phyloP scores from a whole-genome alignment of 1,140 invertebrate genomes.

The Delia radicum region DNA sequence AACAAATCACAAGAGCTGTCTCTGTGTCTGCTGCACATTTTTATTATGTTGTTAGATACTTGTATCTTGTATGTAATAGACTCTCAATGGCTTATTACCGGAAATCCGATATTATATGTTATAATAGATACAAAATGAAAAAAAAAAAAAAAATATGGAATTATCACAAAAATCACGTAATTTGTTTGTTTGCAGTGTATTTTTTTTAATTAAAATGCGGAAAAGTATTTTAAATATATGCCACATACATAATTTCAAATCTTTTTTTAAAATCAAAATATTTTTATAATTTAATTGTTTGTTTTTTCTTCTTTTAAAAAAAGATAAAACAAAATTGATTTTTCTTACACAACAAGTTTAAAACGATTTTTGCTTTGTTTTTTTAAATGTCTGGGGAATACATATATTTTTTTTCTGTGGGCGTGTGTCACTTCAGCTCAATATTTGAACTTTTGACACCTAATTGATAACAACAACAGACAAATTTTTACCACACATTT shows the following conservation, averaged over 20 bases:
- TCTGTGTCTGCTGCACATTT: neutral
- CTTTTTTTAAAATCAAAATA: too few relatives aligned
- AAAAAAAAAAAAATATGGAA: neutral
- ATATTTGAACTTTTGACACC: neutral
- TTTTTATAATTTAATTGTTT: too few relatives aligned
- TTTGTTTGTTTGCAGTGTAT: neutral
- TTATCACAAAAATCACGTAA: conserved; percentile 4
- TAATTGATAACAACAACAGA: neutral
- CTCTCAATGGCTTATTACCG: neutral
- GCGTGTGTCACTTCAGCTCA: neutral
- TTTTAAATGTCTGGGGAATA: too few relatives aligned
- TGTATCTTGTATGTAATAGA: neutral
- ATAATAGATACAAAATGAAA: neutral
- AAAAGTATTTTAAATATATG: neutral
- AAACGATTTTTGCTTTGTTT: too few relatives aligned
- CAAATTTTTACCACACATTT: neutral
- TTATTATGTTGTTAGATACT: neutral
- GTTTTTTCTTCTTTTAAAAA: too few relatives aligned
- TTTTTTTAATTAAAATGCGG: neutral
- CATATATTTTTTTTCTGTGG: too few relatives aligned
- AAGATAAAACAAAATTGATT: too few relatives aligned
- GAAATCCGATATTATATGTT: neutral
- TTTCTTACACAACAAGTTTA: too few relatives aligned
- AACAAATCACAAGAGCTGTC: neutral
- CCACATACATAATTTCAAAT: neutral